A percentile compares a stretch with the other conserved stretches of the same genome.
phyloP scores from a whole-genome alignment of 1,140 invertebrate genomes.

The Ceratosolen fusciceps region DNA sequence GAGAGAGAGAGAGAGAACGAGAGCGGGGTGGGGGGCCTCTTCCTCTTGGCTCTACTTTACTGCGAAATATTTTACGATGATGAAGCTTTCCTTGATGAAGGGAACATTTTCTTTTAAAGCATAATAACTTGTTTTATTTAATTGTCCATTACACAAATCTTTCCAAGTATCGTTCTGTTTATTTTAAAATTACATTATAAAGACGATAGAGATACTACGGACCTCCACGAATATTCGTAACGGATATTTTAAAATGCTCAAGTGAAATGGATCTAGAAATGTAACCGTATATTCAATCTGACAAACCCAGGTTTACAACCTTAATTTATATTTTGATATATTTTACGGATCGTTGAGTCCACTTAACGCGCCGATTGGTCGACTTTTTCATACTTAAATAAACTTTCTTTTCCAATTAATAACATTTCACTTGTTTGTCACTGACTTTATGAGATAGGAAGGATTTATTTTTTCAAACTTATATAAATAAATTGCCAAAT shows the following conservation, averaged over 20 bases:
- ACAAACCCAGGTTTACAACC: background rate
- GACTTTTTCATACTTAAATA: background rate
- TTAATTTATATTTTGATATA: background rate
- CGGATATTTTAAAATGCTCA: background rate
- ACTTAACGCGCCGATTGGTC: background rate
- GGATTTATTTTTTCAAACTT: no score
- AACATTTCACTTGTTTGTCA: background rate
- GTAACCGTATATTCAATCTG: background rate
- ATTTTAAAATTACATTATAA: background rate
- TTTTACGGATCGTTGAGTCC: background rate
- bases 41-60: slow-evolving; percentile 23
- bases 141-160: background rate
- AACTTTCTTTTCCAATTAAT: background rate
- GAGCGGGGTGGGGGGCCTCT: no score
- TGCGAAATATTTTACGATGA: slow-evolving; percentile 37
- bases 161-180: background rate
- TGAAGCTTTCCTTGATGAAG: background rate
- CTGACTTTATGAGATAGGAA: no score
- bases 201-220: background rate
- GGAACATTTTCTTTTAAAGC: slow-evolving; percentile 28
- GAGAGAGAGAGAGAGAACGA: no score
- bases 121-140: background rate
- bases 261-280: background rate
- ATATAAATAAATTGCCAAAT: no score
- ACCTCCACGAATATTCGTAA: background rate